phyloP scores from a whole-genome alignment of 2,888 invertebrate genomes.

The Cataglyphis cursor region DNA sequence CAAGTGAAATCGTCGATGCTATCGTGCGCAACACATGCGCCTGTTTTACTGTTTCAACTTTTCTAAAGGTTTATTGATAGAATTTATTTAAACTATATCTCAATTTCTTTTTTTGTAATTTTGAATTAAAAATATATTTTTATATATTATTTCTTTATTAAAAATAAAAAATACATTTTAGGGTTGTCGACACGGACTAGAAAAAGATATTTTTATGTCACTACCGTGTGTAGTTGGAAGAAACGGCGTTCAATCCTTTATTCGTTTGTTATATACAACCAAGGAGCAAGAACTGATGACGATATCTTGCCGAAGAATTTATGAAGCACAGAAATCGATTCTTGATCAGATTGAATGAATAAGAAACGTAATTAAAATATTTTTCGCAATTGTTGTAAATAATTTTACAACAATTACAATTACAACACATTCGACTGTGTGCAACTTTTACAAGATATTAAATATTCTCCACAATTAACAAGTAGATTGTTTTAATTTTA shows the following conservation, averaged over 20 bases:
- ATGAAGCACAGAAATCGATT: conserved; percentile 79
- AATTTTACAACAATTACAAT: conserved; percentile 33
- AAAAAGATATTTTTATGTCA: conserved; percentile 88
- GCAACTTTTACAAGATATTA: background rate
- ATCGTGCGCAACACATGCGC: conserved; percentile 87
- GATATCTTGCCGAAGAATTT: conserved; percentile 80
- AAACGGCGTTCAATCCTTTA: conserved; percentile 82
- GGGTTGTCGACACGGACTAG: conserved; percentile 87
- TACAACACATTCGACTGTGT: conserved; percentile 14
- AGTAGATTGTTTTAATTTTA: background rate
- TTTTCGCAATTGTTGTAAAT: too few relatives aligned
- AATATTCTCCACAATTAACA: conserved; percentile 17
- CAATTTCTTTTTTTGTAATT: background rate
- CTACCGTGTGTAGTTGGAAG: conserved; percentile 87
- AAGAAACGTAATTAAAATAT: background rate
- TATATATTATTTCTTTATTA: background rate
- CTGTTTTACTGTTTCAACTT: conserved; percentile 87
- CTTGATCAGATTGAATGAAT: conserved; percentile 76
- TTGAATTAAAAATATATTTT: conserved; percentile 4
- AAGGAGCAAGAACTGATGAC: conserved; percentile 81
- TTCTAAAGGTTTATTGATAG: conserved; percentile 85
- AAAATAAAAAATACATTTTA: conserved; percentile 57
- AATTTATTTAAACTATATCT: background rate
- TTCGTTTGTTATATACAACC: conserved; percentile 80
- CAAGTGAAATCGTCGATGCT: conserved; percentile 86